Evolutionary conservation across 2,113 vertebrate genomes (phyloP).

Genomic region (Campylomormyrus numenius): DNA sequence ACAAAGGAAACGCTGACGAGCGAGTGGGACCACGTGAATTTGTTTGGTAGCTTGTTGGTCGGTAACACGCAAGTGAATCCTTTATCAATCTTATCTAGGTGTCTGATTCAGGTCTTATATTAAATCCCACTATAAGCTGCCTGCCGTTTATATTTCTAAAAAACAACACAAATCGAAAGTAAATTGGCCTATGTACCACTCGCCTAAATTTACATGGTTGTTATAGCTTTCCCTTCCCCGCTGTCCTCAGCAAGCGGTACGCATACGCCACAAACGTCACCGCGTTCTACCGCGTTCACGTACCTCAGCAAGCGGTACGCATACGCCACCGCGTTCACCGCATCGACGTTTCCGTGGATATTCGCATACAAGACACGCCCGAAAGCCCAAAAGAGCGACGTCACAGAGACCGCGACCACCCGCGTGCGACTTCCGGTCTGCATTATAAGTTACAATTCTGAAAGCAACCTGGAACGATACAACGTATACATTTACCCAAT

Average conservation of each 20-base stretch:
- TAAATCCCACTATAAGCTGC: neutral
- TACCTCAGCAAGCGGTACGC: neutral
- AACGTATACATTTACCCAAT: neutral
- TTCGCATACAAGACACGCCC: neutral
- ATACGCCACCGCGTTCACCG: neutral
- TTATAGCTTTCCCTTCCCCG: neutral
- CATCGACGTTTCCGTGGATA: neutral
- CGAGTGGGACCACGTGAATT: neutral
- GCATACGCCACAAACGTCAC: neutral
- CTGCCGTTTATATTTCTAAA: neutral
- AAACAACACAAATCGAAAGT: neutral
- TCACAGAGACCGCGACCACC: neutral
- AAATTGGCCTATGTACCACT: neutral
- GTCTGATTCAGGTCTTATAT: neutral
- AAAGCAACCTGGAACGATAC: neutral
- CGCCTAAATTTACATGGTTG: neutral
- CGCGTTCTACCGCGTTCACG: neutral
- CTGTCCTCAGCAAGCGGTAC: neutral
- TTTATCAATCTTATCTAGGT: neutral
- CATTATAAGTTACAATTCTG: neutral
- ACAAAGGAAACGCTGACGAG: slow-evolving; percentile 1
- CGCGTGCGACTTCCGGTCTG: neutral
- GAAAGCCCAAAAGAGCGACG: neutral
- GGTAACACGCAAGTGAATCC: neutral
- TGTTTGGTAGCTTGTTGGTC: neutral